phyloP scores from a whole-genome alignment of 2,797 vertebrate genomes.

The Phrynocephalus vlangalii region DNA sequence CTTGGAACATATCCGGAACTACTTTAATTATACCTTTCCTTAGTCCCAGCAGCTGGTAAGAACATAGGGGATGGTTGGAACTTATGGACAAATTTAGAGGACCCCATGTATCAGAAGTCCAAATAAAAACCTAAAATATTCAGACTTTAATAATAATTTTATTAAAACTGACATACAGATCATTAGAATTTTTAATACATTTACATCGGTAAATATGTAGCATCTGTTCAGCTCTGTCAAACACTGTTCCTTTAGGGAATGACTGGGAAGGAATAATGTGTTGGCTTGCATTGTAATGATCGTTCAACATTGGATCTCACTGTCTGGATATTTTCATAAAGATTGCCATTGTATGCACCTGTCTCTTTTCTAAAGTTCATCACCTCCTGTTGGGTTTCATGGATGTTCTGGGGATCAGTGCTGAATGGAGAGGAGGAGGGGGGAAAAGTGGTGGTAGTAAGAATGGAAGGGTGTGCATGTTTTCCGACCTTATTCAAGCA shows the following conservation, averaged over 20 bases:
- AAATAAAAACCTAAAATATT: slow-evolving; percentile 66
- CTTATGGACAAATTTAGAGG: slow-evolving; percentile 49
- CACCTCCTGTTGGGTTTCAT: background rate
- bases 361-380: slow-evolving; percentile 41
- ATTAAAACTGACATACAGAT: slow-evolving; percentile 72
- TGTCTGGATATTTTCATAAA: slow-evolving; percentile 38
- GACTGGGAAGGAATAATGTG: slow-evolving; percentile 49
- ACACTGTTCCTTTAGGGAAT: slow-evolving; percentile 64
- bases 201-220: slow-evolving; percentile 73
- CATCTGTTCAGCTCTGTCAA: slow-evolving; percentile 72
- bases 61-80: slow-evolving; percentile 45
- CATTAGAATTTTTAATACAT: slow-evolving; percentile 70
- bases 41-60: slow-evolving; percentile 14
- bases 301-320: slow-evolving; percentile 23
- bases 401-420: slow-evolving; percentile 33
- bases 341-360: slow-evolving; percentile 22
- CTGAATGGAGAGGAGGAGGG: background rate
- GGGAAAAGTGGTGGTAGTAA: background rate
- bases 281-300: slow-evolving; percentile 68
- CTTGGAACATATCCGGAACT: background rate
- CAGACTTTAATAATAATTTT: slow-evolving; percentile 68
- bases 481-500: slow-evolving; percentile 24
- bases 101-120: slow-evolving; percentile 56
- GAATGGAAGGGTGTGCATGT: background rate
- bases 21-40: background rate